Percentiles rank a stretch among this genome's conserved stretches.
Conservation (phyloP, 2,888 invertebrate species). For the Thumatha senex region DNA sequence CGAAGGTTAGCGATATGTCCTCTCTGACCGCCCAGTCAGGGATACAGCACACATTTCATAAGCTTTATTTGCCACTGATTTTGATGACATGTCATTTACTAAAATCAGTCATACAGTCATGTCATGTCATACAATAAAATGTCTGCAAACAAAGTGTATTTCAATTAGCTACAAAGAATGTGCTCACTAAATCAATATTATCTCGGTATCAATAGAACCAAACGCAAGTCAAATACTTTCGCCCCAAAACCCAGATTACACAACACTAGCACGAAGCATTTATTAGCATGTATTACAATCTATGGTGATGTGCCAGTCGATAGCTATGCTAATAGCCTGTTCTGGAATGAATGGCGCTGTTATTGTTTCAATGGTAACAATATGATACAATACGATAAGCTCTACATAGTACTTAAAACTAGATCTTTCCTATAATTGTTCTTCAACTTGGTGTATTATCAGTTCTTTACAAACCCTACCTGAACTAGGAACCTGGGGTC, state of each 20-base stretch:
- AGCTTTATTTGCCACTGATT: too few species aligned
- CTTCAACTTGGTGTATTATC: too few species aligned
- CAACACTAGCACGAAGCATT: constrained; percentile 15
- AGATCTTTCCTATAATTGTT: too few species aligned
- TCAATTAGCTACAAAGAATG: background rate
- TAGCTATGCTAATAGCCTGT: constrained; percentile 29
- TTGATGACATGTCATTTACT: too few species aligned
- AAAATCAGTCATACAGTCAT: too few species aligned
- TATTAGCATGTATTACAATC: constrained; percentile 16
- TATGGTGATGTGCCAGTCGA: constrained; percentile 12
- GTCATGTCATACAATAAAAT: constrained; percentile 49
- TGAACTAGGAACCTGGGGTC: too few species aligned
- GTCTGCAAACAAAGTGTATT: background rate
- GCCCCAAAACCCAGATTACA: constrained; percentile 31
- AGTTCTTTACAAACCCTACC: too few species aligned
- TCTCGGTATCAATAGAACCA: background rate
- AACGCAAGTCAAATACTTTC: constrained; percentile 13
- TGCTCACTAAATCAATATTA: too few species aligned
- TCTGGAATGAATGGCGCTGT: constrained; percentile 19
- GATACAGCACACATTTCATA: too few species aligned
- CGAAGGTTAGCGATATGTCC: too few species aligned
- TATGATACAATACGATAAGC: background rate
- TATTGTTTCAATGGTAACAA: constrained; percentile 15
- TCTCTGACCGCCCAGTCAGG: too few species aligned
- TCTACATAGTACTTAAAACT: too few species aligned